Percentiles rank a stretch among this genome's conserved stretches.
These are phyloP conservation scores for Thecocarcelia acutangulata DNA, from an alignment of 2,888 invertebrate species.

Conservation along the genomic window DNA sequence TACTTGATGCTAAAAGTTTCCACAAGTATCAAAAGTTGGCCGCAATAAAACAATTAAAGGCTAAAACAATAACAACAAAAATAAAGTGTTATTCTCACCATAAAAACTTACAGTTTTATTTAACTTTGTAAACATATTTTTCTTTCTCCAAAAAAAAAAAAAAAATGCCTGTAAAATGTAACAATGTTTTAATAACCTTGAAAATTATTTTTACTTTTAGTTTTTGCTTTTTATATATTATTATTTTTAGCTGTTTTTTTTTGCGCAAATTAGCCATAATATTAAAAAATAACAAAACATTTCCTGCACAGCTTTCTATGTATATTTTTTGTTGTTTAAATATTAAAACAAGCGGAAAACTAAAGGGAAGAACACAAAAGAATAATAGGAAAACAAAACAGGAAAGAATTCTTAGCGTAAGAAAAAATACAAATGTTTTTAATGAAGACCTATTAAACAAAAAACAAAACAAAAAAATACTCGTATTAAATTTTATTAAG, in stretches of 20 bases:
- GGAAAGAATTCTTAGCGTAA: slow-evolving; percentile 13
- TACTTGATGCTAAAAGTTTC: too few species aligned
- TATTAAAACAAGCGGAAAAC: slow-evolving; percentile 62
- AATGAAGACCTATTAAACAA: background rate
- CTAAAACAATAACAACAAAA: too few species aligned
- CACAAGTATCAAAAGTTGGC: too few species aligned
- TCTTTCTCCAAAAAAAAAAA: slow-evolving; percentile 24
- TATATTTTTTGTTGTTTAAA: slow-evolving; percentile 32
- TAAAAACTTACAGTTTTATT: slow-evolving; percentile 22
- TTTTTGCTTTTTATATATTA: too few species aligned
- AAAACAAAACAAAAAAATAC: too few species aligned
- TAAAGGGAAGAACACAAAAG: slow-evolving; percentile 52
- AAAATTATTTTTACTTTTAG: slow-evolving; percentile 42
- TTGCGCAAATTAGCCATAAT: background rate
- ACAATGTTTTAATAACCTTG: slow-evolving; percentile 60
- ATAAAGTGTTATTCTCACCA: background rate
- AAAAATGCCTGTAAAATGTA: background rate
- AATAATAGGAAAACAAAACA: slow-evolving; percentile 29
- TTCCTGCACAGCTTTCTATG: slow-evolving; percentile 1
- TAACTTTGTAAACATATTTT: slow-evolving; percentile 13
- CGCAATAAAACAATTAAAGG: too few species aligned
- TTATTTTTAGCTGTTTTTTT: background rate
- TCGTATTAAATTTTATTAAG: background rate
- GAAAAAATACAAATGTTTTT: background rate
- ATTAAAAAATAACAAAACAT: slow-evolving; percentile 17